Base-by-base conservation (phyloP, 1,140 invertebrate genomes). In the Drosophila setifemur region DNA sequence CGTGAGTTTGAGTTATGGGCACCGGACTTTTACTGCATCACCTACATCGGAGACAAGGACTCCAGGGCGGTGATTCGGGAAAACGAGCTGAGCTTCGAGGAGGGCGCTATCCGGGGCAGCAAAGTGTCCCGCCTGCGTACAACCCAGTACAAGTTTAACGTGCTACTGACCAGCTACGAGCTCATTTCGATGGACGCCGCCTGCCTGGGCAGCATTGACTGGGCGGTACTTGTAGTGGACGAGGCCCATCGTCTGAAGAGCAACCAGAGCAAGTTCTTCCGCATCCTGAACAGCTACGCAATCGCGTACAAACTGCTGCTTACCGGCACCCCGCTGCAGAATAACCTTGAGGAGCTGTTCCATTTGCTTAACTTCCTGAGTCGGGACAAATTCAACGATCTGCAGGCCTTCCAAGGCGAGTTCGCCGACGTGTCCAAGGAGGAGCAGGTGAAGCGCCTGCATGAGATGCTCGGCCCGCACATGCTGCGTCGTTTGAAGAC, bases 381-480 rank as follows among this genome's bases (percentile, higher is more conserved):
- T 81, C 96, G 98, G n/a, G 96, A 98, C 54, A 98, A 96, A 91
- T 98, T 96, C 91, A 98, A 97, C 90, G 98, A 99, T 91, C 91
- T 99, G 16, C 93, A 96, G 39, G 93, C 95, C 16, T 99, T 99
- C 92, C 97, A 99, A 90, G 97, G 97, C 87, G 98, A 99, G 92
- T 99, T 99, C 91, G 97, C 98, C 0, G 98, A 99, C 91, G 97
- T 99, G 33, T 97, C 97, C 0, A 99, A 99, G 91, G 99, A 99
- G 91, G 99, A 99, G 82, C 99, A 99, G 91, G 98, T 99, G 2
- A 98, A 99, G 88, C 98, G 98, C 88, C 92, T 99, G 39, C 99
- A 99, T 83, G 98, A 99, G 89, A 95, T 99, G 93, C 93, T 99
- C 8, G 99, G 99, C 6, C 98, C 98, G 14, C 99, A 99, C 91